Evolutionary conservation across 2,888 invertebrate species (phyloP), one percentile per base, ranked within the genome.

Genomic region (Himalopsyche anomala): DNA sequence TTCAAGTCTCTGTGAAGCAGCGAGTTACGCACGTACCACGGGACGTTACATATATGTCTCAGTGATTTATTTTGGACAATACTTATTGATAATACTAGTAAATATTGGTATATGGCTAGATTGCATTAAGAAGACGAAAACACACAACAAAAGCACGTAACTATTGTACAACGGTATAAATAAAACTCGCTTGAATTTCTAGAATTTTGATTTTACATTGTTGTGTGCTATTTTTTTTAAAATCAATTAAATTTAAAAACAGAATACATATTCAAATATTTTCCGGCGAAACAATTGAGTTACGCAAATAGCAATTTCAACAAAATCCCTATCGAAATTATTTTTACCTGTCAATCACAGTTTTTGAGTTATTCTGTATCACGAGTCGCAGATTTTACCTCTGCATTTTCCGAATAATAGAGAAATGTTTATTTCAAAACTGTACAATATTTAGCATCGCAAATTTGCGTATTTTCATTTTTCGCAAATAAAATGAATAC

Each of bases 311-410:
- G 11, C n/a, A 62, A 62, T 62, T 62, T 62, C 62, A 62, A 19
- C 62, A 62, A 62, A 19, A 62, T 62, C 15, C 62, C 62, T 19
- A 4, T 5, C 28, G 62, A 62, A 62, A 62, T 62, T 19, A 62
- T 62, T 62, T 62, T 62, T 62, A 62, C 19, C 62, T 62, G 62
- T 62, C 62, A 62, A 62, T 62, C 19, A 62, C n/a, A 62, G 62
- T 28, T 62, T 51, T 19, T 62, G 62, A 62, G 28, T 19, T 62
- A 62, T 62, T 62, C 62, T 62, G 62, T 19, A 62, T 62, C 62
- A 62, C 62, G 62, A 62, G 28, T 62, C 28, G 19, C 19, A 62
- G 19, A 62, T 62, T 62, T 62, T 62, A 62, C n/a, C 62, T 4
- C 5, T 62, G 28, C 62, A n/a, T 62, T 62, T 62, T 62, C 8